Evolutionary conservation across 2,888 invertebrate species (phyloP), one percentile per base, ranked within the genome.

Genomic region (Drosophila percnosoma): DNA sequence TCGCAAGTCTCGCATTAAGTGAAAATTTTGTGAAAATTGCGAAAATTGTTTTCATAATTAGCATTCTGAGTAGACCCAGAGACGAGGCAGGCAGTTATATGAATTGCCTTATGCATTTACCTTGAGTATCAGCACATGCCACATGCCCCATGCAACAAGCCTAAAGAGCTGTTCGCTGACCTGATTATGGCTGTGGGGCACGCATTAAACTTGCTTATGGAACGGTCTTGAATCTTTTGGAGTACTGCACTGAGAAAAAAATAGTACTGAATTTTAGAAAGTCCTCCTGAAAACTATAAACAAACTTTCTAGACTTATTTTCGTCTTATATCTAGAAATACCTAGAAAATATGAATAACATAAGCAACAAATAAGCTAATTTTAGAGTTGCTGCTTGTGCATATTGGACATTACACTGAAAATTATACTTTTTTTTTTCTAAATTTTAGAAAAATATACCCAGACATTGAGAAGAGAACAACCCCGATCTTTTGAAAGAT

Each of bases 11-110:
- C 54, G 72, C 75, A 76, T 81, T 75, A 87, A 78, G 70, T 79
- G 79, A 64, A 78, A 79, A 66, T 71, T 77, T 68, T 65, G 70
- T 66, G 75, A 48, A 75, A 68, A 68, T 70, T 58, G 69, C 68
- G 83, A 73, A 83, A 83, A 83, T 87, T 87, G 82, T 85, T 87
- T 89, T 84, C 75, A 77, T 79, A 85, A 85, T 85, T 84, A 89
- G 82, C 89, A 80, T 88, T 88, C 75, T 66, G 66, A 74, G 85
- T 68, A 73, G 66, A 54, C 52, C 13, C 27, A 36, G 48, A 21
- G 24, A 34, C 24, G 21, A n/a, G 31, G 24, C 29, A 33, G 13
- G 13, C 2, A 4, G 49, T 29, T 27, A 40, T 15, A 13, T 34
- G 33, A 60, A 34, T 27, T 33, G 33, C 11, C n/a, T 29, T 36